Conservation (phyloP, 2,797 vertebrate genomes). For the Fratercula arctica region DNA sequence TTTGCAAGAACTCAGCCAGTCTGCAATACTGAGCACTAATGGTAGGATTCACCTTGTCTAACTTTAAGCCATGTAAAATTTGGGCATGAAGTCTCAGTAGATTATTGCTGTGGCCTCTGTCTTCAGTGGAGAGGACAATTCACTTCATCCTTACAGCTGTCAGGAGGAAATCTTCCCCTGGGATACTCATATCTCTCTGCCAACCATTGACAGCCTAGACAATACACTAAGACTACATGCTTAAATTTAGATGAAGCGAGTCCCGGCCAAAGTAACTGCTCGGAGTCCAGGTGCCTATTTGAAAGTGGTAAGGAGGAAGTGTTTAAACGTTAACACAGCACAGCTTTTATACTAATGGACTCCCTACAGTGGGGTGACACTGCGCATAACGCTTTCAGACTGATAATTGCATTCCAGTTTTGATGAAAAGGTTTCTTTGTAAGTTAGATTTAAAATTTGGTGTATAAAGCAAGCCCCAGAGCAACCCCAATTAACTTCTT, state of each 20-base stretch:
- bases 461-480: constrained; percentile 1
- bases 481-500: background rate
- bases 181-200: background rate
- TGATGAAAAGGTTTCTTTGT: constrained; percentile 29
- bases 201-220: background rate
- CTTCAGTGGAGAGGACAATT: background rate
- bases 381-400: background rate
- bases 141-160: background rate
- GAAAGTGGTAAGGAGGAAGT: background rate
- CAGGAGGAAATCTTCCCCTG: background rate
- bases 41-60: background rate
- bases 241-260: background rate
- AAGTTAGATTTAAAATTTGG: background rate
- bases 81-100: background rate
- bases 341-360: background rate
- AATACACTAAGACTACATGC: background rate
- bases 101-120: background rate
- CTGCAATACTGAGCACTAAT: background rate
- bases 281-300: background rate
- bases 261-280: background rate
- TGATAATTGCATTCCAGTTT: background rate
- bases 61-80: background rate
- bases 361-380: background rate
- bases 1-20: background rate
- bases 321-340: background rate